Conservation (phyloP, 2,888 invertebrate species). For the Cerastis rubricosa region DNA sequence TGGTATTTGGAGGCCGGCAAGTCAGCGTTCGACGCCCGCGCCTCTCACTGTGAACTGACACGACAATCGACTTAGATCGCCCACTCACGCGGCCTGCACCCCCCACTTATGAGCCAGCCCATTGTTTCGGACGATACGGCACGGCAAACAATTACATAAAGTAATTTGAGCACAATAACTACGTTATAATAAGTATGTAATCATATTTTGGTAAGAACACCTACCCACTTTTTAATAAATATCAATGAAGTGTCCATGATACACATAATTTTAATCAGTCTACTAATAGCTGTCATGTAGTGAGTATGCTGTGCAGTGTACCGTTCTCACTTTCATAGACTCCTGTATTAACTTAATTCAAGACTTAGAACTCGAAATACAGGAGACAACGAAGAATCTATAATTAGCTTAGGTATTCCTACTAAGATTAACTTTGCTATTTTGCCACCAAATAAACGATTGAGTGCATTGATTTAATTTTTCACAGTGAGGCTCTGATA, state of each 20-base stretch:
- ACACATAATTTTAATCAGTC: neutral
- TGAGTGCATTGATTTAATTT: neutral
- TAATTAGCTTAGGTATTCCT: neutral
- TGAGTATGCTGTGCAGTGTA: neutral
- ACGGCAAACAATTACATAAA: constrained; percentile 6
- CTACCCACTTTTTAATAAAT: neutral
- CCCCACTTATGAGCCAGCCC: constrained; percentile 79
- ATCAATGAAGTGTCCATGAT: neutral
- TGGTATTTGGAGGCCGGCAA: constrained; percentile 77
- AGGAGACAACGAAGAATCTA: neutral
- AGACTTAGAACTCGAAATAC: neutral
- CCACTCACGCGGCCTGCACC: constrained; percentile 81
- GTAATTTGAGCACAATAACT: neutral
- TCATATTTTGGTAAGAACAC: neutral
- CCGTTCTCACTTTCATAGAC: neutral
- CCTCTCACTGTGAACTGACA: constrained; percentile 80
- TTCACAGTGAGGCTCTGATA: neutral
- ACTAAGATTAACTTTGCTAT: neutral
- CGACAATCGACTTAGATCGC: constrained; percentile 73
- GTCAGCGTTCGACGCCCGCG: constrained; percentile 85
- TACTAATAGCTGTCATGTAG: neutral
- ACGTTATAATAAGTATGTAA: neutral
- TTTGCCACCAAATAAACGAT: neutral
- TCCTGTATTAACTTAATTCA: neutral
- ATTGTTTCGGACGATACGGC: constrained; percentile 71